Evolutionary conservation across 53 echinoderm and acorn worm genomes (phyloP), one percentile per base, ranked within the genome.

Genomic region (Hippasteria phrygiana): DNA sequence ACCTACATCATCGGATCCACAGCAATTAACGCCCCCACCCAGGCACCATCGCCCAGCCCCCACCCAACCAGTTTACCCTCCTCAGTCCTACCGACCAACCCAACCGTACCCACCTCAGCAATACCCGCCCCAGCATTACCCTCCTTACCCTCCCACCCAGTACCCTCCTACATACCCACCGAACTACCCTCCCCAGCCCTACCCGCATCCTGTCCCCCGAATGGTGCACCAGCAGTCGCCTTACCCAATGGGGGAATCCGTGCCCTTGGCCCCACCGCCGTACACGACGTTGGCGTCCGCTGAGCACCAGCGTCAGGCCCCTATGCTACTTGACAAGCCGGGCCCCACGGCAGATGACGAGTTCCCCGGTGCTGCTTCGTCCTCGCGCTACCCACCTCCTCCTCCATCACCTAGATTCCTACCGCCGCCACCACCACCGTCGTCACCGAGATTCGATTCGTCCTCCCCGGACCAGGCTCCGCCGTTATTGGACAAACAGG

Each of bases 101-200:
- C 81, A 81, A 18, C 81, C 40, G 28, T 81, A 81, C 81, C 47
- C 81, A 43, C 42, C 72, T 11, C 81, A 81, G 81, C 81, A 63
- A 37, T 81, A 81, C 36, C 78, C 56, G 8, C 75, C 42, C 13
- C 45, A 39, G 73, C 73, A 73, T 26, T 50, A 76, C 50, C 76
- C 56, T 1, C 38, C 62, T 11, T 81, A 81, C 81, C 81, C 43
- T 35, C 40, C 63, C 55, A 55, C 31, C 16, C 39, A 80, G 27
- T 65, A 81, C 65, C 81, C 81, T 14, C 31, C 62, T 14, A 43
- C 29, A 29, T 81, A 81, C 81, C 81, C 64, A 13, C 78, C 78
- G 4, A 78, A 78, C 40, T 78, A 78, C 4, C 78, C 78, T 24
- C 14, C 81, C 41, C 81, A 81, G 63, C 81, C 81, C 33, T 81